Evolutionary conservation across 2,113 vertebrate species (phyloP).

Genomic region (Cynoglossus semilaevis): DNA sequence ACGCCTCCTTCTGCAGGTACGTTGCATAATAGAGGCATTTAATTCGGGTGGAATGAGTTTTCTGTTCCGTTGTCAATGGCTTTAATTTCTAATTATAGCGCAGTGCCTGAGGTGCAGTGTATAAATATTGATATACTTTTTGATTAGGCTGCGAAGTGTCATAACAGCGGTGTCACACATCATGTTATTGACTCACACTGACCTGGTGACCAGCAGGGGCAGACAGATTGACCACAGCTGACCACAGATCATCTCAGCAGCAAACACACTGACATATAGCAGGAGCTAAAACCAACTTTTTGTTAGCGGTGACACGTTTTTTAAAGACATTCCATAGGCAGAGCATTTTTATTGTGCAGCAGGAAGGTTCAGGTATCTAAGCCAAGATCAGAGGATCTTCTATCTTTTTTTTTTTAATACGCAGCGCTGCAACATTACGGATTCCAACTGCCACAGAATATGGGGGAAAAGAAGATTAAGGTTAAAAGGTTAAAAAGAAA

Average conservation of each 20-base stretch:
- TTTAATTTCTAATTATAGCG: conserved; percentile 14
- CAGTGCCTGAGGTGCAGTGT: background rate
- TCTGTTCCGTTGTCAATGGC: conserved; percentile 6
- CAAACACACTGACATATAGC: conserved; percentile 15
- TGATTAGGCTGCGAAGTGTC: conserved; percentile 13
- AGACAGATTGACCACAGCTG: conserved; percentile 37
- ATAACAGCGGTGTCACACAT: conserved; percentile 10
- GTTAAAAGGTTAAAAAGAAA: background rate
- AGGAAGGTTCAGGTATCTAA: too few relatives aligned
- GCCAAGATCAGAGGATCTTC: too few relatives aligned
- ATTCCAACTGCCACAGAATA: too few relatives aligned
- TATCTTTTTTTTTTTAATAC: too few relatives aligned
- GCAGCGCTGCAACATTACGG: background rate
- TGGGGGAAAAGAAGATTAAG: background rate
- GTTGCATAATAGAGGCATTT: background rate
- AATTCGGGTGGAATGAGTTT: background rate
- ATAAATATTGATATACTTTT: background rate
- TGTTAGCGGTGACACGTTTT: too few relatives aligned
- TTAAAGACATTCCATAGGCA: too few relatives aligned
- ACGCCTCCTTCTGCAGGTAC: conserved; percentile 2
- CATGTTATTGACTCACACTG: conserved; percentile 40
- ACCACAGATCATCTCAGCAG: conserved; percentile 35
- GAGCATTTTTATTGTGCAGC: too few relatives aligned
- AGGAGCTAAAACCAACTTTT: too few relatives aligned
- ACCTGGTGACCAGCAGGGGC: conserved; percentile 20